Conservation (phyloP, 2,797 vertebrate species). For the Peromyscus aztecus region DNA sequence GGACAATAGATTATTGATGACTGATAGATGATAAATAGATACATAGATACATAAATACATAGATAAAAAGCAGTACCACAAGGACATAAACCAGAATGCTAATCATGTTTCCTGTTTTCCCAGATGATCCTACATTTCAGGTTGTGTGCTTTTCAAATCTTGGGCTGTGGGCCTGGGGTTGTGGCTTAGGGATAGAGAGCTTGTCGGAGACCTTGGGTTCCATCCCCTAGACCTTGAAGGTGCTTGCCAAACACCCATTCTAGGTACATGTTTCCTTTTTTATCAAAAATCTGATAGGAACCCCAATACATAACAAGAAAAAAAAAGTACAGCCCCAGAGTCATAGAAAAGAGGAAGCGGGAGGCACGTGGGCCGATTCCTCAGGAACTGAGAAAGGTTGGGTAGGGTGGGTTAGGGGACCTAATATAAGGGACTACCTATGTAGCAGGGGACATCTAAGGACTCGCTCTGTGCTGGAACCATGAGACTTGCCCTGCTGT, state of each 20-base stretch:
- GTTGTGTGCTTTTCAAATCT: background rate
- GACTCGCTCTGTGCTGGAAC: background rate
- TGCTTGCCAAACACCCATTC: background rate
- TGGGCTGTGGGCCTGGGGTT: background rate
- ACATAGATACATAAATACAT: background rate
- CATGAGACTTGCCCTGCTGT: constrained; percentile 74
- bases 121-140: background rate
- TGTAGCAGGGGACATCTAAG: background rate
- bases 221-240: background rate
- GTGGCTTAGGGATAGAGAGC: background rate
- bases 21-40: background rate
- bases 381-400: background rate
- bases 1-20: background rate
- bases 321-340: background rate
- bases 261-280: background rate
- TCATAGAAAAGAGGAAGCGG: constrained; percentile 65
- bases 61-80: background rate
- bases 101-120: background rate
- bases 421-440: constrained; percentile 3
- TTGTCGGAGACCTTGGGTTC: background rate
- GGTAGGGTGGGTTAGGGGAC: accelerated
- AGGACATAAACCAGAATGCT: background rate
- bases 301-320: background rate
- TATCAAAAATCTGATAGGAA: background rate
- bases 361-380: accelerated